These are phyloP conservation scores for Acheta domesticus DNA, from an alignment of 2,888 invertebrate species.

Conservation along the genomic window DNA sequence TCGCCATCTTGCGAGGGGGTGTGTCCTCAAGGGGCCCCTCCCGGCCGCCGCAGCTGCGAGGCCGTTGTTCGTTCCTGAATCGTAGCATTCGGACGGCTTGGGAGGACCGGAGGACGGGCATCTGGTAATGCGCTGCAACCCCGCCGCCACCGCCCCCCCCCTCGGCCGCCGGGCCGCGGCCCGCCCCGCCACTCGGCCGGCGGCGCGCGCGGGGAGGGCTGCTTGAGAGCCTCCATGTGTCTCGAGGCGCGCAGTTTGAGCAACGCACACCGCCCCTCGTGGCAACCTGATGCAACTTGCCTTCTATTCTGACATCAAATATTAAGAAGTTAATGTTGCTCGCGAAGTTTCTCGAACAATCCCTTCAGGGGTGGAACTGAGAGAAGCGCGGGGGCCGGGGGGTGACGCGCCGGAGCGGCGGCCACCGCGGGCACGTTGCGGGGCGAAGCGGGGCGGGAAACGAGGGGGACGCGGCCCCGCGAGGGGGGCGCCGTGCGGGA, in stretches of 20 bases:
- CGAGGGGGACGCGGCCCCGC: too few relatives aligned
- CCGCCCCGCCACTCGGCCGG: neutral
- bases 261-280: slow-evolving; percentile 24
- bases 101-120: neutral
- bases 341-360: slow-evolving; percentile 28
- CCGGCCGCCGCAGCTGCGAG: too few relatives aligned
- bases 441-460: too few relatives aligned
- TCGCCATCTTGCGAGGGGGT: neutral
- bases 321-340: slow-evolving; percentile 38
- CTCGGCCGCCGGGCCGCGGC: too few relatives aligned
- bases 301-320: slow-evolving; percentile 33
- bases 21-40: too few relatives aligned
- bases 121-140: neutral
- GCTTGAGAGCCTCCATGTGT: slow-evolving; percentile 8
- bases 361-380: neutral
- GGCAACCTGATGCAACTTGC: slow-evolving; percentile 24
- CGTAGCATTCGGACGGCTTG: too few relatives aligned
- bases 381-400: neutral
- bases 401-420: neutral
- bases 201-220: neutral
- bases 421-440: too few relatives aligned
- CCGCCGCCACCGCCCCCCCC: neutral
- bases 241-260: neutral
- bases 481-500: too few relatives aligned
- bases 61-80: too few relatives aligned